A percentile compares a stretch with the other conserved stretches of the same genome.
These are phyloP conservation scores for Gonocerus acuteangulatus DNA, from an alignment of 2,888 invertebrate genomes.

Conservation along the genomic window DNA sequence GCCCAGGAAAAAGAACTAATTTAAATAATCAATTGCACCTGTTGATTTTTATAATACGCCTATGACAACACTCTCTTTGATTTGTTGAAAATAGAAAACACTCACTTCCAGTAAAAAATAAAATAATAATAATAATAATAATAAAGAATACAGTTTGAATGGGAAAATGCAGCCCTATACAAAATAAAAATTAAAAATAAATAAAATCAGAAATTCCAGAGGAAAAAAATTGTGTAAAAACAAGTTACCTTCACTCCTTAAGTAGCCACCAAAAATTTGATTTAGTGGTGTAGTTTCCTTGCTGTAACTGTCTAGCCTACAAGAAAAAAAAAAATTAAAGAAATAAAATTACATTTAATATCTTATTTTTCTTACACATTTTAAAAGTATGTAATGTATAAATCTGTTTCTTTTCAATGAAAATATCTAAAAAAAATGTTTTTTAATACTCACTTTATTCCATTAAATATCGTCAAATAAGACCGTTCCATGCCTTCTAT, in stretches of 20 bases:
- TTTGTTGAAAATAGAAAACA: no score
- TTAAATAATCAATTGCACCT: no score
- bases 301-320: slow-evolving; percentile 70
- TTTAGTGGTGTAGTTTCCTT: slow-evolving; percentile 93
- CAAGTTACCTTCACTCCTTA: slow-evolving; percentile 63
- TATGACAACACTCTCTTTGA: no score
- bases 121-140: background rate
- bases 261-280: slow-evolving; percentile 93
- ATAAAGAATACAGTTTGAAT: slow-evolving; percentile 13
- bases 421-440: no score
- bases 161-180: slow-evolving; percentile 17
- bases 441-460: slow-evolving; percentile 51
- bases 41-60: no score
- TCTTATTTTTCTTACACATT: background rate
- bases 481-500: slow-evolving; percentile 92
- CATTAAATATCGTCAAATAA: slow-evolving; percentile 65
- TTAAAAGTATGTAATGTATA: background rate
- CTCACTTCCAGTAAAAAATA: no score
- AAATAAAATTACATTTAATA: no score
- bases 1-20: no score
- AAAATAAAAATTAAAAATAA: background rate
- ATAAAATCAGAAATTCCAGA: background rate
- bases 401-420: no score
- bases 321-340: slow-evolving; percentile 25
- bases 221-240: background rate